Conservation (phyloP, 2,888 invertebrate genomes). For the Cremastinae sp. region DNA sequence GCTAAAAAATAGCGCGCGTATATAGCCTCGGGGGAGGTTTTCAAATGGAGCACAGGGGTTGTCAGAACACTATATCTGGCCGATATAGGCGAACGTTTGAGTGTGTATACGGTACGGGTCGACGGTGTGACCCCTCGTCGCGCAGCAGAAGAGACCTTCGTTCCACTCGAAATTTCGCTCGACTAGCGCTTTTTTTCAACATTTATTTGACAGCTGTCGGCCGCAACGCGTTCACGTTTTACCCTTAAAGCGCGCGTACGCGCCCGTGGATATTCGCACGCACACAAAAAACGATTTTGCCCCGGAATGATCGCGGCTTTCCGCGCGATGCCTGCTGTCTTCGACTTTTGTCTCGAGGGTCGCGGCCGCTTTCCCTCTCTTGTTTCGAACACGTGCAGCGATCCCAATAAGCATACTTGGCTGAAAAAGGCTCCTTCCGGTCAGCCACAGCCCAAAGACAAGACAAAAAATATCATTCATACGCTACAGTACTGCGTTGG, state of each 20-base stretch:
- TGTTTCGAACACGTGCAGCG: slow-evolving; percentile 45
- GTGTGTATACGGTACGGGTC: slow-evolving; percentile 70
- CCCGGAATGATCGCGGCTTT: slow-evolving; percentile 49
- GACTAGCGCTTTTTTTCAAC: slow-evolving; percentile 78
- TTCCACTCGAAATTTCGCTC: slow-evolving; percentile 79
- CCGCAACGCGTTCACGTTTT: slow-evolving; percentile 74
- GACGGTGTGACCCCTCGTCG: slow-evolving; percentile 71
- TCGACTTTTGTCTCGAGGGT: slow-evolving; percentile 64
- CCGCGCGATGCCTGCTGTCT: slow-evolving; percentile 61
- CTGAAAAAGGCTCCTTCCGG: slow-evolving; percentile 33
- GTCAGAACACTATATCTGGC: slow-evolving; percentile 26
- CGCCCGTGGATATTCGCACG: neutral
- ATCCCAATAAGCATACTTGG: slow-evolving; percentile 29
- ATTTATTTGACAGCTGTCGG: slow-evolving; percentile 80
- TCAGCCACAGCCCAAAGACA: slow-evolving; percentile 20
- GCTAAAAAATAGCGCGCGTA: slow-evolving; percentile 56
- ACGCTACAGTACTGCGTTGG: no score
- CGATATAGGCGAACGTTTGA: slow-evolving; percentile 53
- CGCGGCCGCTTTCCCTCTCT: slow-evolving; percentile 33
- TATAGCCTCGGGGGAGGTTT: slow-evolving; percentile 60
- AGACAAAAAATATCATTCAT: neutral
- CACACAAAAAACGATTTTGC: slow-evolving; percentile 24
- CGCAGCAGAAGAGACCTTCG: slow-evolving; percentile 62
- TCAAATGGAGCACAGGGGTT: slow-evolving; percentile 60
- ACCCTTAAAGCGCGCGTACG: slow-evolving; percentile 60